Evolutionary conservation across 2,113 vertebrate species (phyloP).

Genomic region (Peromyscus polionotus): DNA sequence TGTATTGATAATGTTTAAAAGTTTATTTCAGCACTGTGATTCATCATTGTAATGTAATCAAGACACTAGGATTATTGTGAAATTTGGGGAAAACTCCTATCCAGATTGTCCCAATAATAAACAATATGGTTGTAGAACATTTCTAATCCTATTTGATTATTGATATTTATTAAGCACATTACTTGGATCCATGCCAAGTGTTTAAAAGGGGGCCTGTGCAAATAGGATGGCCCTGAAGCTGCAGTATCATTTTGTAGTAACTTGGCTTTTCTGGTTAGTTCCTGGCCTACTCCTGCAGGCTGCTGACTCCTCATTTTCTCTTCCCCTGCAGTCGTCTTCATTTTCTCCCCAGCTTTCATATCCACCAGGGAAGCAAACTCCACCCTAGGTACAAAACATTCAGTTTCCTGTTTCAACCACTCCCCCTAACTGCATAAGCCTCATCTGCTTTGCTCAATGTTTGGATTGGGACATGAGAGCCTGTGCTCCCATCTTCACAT

Average conservation of each 20-base stretch:
- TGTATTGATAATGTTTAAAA: constrained; percentile 18
- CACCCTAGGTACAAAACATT: neutral
- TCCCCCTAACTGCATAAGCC: neutral
- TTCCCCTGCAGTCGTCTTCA: neutral
- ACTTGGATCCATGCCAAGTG: neutral
- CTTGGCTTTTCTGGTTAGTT: neutral
- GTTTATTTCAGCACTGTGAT: neutral
- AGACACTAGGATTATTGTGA: constrained; percentile 49
- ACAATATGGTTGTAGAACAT: constrained; percentile 26
- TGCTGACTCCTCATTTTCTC: neutral
- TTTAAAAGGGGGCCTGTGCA: neutral
- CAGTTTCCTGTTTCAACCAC: neutral
- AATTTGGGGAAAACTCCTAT: constrained; percentile 10
- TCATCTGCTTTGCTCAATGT: neutral
- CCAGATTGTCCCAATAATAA: neutral
- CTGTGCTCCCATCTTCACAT: constrained; percentile 14
- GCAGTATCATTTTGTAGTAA: constrained; percentile 36
- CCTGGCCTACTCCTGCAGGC: neutral
- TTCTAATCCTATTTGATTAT: constrained; percentile 44
- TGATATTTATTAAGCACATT: constrained; percentile 40
- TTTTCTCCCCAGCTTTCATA: neutral
- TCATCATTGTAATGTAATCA: constrained; percentile 51
- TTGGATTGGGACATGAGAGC: neutral
- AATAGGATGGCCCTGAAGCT: neutral
- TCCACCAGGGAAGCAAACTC: neutral